Percentiles rank a stretch among this genome's conserved stretches.
Evolutionary conservation across 2,888 invertebrate species (phyloP).

Genomic region (Chydorus sphaericus): DNA sequence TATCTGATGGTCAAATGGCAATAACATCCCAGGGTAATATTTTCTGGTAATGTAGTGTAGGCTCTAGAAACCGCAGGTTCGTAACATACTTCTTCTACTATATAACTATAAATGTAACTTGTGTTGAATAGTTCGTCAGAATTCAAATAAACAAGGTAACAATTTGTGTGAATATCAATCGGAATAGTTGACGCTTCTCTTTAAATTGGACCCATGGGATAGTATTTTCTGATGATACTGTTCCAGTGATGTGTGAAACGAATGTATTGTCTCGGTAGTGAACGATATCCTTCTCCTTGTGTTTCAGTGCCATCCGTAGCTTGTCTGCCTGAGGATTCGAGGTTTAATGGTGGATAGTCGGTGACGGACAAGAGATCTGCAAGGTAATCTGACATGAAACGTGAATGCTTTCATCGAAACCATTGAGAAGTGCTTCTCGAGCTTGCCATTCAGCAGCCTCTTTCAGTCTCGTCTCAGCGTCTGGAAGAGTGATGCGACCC

Average conservation of each 20-base stretch:
- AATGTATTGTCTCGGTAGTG: background rate
- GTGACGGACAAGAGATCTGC: background rate
- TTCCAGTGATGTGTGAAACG: background rate
- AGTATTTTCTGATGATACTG: background rate
- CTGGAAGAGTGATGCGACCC: background rate
- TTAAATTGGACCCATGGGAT: background rate
- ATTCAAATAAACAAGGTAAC: too few relatives aligned
- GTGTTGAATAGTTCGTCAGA: too few relatives aligned
- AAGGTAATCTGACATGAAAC: background rate
- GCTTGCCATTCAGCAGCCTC: background rate
- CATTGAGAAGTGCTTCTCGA: background rate
- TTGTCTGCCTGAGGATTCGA: background rate
- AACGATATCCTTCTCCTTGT: background rate
- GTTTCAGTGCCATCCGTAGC: background rate
- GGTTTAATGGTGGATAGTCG: background rate
- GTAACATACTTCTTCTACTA: too few relatives aligned
- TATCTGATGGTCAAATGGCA: too few relatives aligned
- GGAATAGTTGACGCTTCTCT: too few relatives aligned
- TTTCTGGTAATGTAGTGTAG: too few relatives aligned
- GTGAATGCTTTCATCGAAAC: background rate
- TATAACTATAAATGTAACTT: too few relatives aligned
- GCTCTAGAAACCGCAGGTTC: too few relatives aligned
- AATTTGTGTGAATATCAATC: too few relatives aligned
- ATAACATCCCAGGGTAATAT: too few relatives aligned
- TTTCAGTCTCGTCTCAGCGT: background rate